Evolutionary conservation across 2,888 invertebrate species (phyloP).

Genomic region (Melinaea menophilus): DNA sequence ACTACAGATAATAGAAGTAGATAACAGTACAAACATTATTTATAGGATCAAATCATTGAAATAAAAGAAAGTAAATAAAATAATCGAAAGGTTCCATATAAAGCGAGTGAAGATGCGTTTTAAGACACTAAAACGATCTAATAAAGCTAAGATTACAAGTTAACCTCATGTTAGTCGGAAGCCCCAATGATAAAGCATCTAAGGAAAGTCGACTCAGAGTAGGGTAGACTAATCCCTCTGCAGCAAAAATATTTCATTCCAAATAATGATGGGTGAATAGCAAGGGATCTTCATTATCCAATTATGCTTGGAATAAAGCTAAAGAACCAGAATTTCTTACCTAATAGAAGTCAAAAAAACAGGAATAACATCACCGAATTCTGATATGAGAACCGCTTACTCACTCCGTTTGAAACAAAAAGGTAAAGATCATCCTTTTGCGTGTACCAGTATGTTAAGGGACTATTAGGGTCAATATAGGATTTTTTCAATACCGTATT

Average conservation of each 20-base stretch:
- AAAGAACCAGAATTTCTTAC: constrained; percentile 56
- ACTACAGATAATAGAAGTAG: too few relatives aligned
- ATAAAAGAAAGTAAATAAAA: too few relatives aligned
- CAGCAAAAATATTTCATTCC: constrained; percentile 77
- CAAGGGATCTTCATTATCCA: constrained; percentile 72
- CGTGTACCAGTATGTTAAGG: background rate
- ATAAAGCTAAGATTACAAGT: constrained; percentile 78
- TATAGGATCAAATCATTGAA: too few relatives aligned
- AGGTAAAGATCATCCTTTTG: too few relatives aligned
- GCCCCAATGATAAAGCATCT: constrained; percentile 78
- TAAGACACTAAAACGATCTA: constrained; percentile 59
- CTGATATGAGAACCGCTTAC: too few relatives aligned
- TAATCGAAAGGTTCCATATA: too few relatives aligned
- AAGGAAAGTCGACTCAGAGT: constrained; percentile 70
- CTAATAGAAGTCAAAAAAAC: constrained; percentile 26
- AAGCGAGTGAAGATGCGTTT: constrained; percentile 42
- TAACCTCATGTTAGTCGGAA: constrained; percentile 77
- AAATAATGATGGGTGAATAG: constrained; percentile 76
- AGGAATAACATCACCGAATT: background rate
- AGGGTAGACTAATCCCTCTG: constrained; percentile 77
- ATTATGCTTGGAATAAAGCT: constrained; percentile 74
- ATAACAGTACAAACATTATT: too few relatives aligned
- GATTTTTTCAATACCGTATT: constrained; percentile 5
- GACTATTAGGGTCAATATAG: constrained; percentile 11
- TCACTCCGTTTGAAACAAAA: too few relatives aligned